Evolutionary conservation across 2,797 vertebrate genomes (phyloP).

Genomic region (Neopelma chrysocephalum): DNA sequence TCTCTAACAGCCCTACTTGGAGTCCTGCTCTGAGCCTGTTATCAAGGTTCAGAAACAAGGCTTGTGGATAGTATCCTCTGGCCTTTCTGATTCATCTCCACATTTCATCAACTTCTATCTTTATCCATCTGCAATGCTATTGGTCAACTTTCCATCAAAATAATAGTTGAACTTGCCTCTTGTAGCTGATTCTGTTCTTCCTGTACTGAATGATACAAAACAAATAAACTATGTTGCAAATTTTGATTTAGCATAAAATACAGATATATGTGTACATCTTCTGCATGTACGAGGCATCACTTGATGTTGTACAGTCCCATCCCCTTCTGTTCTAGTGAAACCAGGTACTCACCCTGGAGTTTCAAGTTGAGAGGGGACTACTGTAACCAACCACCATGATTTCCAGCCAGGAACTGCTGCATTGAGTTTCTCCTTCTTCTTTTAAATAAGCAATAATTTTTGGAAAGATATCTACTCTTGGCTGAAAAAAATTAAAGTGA

Average conservation of each 20-base stretch:
- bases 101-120: not conserved
- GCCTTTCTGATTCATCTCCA: not conserved
- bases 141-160: not conserved
- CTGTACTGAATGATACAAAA: not conserved
- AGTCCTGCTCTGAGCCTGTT: not conserved
- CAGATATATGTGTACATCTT: not conserved
- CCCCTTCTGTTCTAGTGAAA: not conserved
- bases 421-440: not conserved
- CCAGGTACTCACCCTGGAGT: not conserved
- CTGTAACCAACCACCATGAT: not conserved
- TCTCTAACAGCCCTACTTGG: not conserved
- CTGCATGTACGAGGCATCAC: not conserved
- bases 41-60: not conserved
- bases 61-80: not conserved
- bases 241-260: not conserved
- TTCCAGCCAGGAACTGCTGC: not conserved
- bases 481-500: not conserved
- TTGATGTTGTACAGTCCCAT: not conserved
- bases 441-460: not conserved
- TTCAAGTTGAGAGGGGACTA: not conserved
- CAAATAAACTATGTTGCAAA: not conserved
- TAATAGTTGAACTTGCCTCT: not conserved
- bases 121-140: not conserved
- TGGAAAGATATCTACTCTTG: not conserved
- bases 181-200: not conserved